Percentiles rank a stretch among this genome's conserved stretches.
Conservation (phyloP, 23 tunicate species). For the Ciona savignyi region DNA sequence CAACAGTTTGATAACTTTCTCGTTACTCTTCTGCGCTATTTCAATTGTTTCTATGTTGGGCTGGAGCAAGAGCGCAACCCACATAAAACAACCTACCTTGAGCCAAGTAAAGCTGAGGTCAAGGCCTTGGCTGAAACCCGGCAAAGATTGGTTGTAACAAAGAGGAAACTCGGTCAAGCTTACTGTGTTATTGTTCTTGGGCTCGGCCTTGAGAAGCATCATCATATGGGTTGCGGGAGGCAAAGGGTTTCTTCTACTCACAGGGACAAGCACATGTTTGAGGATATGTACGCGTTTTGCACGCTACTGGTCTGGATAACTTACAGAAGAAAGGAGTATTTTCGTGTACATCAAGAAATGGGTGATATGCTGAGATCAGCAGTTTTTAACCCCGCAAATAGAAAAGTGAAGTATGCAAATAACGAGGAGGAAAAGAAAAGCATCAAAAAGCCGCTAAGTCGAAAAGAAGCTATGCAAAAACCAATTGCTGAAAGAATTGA, state of each 20-base stretch:
- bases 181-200: slow-evolving; percentile 75
- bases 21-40: slow-evolving; percentile 50
- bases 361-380: slow-evolving; percentile 90
- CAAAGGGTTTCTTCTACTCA: slow-evolving; percentile 76
- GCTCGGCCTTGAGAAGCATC: slow-evolving; percentile 63
- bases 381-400: slow-evolving; percentile 57
- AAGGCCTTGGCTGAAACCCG: slow-evolving; percentile 57
- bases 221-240: slow-evolving; percentile 89
- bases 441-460: not conserved
- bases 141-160: slow-evolving; percentile 42
- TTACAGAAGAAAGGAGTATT: slow-evolving; percentile 59
- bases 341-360: slow-evolving; percentile 42
- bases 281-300: slow-evolving; percentile 67
- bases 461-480: slow-evolving; percentile 2
- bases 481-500: slow-evolving; percentile 67
- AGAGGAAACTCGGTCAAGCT: slow-evolving; percentile 53
- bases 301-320: slow-evolving; percentile 59
- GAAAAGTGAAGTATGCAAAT: not conserved
- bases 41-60: slow-evolving; percentile 56
- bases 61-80: slow-evolving; percentile 61
- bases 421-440: slow-evolving; percentile 14
- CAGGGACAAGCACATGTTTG: slow-evolving; percentile 78
- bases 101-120: slow-evolving; percentile 89
- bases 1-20: slow-evolving; percentile 69
- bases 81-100: slow-evolving; percentile 58